Base-by-base conservation (phyloP, 1,140 invertebrate species). In the Papilio machaon region DNA sequence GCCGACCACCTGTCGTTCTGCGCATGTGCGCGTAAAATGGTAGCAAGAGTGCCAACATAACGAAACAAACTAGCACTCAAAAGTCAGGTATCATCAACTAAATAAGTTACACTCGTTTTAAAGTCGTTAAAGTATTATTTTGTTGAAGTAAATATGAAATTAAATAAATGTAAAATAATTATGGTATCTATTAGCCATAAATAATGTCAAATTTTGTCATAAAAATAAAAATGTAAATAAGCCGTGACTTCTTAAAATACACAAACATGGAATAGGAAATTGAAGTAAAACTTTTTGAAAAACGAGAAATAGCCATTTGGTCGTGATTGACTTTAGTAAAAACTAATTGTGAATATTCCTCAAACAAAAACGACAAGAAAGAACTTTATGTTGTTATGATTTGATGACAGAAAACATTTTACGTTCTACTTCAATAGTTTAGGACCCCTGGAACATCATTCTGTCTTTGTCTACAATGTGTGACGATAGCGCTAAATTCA, bases 1-100 rank as follows among this genome's bases (percentile, higher is more conserved):
- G 90, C 86, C 93, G 93, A 94, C 92, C 93, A 94, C 92, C 93
- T 94, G 93, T 94, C 93, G 92, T 94, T 93, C 91, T 94, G 93
- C 92, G 93, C 93, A 94, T 94, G 93, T 94, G 92, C 93, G 93
- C 89, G 91, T 94, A 91, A 90, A 90, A 89, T 90, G 88, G 85
- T 87, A 82, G 86, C 93, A 91, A 86, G 80, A 82, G 84, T 76
- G 83, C 90, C 93, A 94, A 93, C 92, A 86, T 91, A 79, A 86
- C 74, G 76, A 85, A 79, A 82, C 52, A 70, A 87, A 91, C 83
- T 85, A 85, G 77, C 85, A 82, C 85, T 85, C 67, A 78, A 79
- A 83, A 78, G n/a, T 64, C 91, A 93, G 88, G 23, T 30, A 3
- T 86, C 17, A 75, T 23, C 82, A 90, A 92, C 91, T 58, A 83